Evolutionary conservation across 2,888 invertebrate genomes (phyloP), one percentile per base, ranked within the genome.

Genomic region (Clusia tigrina): DNA sequence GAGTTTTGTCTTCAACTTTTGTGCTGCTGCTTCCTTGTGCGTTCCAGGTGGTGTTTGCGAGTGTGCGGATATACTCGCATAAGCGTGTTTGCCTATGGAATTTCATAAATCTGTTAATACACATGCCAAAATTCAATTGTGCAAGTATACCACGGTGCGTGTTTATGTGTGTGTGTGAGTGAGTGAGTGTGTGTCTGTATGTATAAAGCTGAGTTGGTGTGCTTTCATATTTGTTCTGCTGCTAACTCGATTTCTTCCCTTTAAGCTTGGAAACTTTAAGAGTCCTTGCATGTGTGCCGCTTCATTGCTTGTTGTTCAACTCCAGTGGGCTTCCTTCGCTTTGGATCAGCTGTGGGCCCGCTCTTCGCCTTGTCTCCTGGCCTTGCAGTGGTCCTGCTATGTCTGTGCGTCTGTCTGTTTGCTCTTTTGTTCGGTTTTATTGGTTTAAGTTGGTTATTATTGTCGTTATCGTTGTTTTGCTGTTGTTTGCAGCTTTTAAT

Each of bases 331-430:
- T 48, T 25, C 48, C n/a, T 48, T 24, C 46, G 46, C 15, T 24
- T 38, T 24, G 24, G 23, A 18, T 54, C 20, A 22, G 2, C 54
- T 54, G 20, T 37, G 48, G 71, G n/a, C n/a, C 74, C 77, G 72
- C 69, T 74, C 73, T 63, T 74, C 69, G 58, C 70, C 69, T 66
- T 69, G 66, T 69, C 70, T 66, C 64, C 67, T 22, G 64, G 24
- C 5, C 25, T 9, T 63, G 55, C 55, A 51, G 37, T 23, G 52
- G 25, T 38, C 64, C 51, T 9, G 32, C 17, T 58, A 24, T 38
- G 20, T 25, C 25, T 54, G 54, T 54, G 9, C 54, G 22, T 20
- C 22, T 32, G 32, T 32, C 6, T 20, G 52, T 52, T 9, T 52
- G 52, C 9, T n/a, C n/a, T n/a, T n/a, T n/a, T n/a, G n/a, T n/a